Percentiles rank a stretch among this genome's conserved stretches.
phyloP scores from a whole-genome alignment of 2,888 invertebrate genomes.

The Tinea pellionella region DNA sequence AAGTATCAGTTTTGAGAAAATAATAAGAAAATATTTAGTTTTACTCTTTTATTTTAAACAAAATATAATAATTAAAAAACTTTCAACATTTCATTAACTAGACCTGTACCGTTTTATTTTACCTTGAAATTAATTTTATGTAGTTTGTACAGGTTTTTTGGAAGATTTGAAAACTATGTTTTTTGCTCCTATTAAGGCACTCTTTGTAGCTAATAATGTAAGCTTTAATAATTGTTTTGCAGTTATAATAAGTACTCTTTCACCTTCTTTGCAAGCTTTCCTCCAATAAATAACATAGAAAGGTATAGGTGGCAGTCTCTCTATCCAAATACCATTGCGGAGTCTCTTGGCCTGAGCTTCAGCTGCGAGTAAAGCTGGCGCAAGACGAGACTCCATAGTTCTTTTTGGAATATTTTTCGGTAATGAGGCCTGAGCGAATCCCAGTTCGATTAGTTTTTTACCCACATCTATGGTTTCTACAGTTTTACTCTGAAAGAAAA shows the following conservation, averaged over 20 bases:
- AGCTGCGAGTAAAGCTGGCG: conserved; percentile 44
- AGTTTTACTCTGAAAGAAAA: conserved; percentile 47
- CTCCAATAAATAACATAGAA: conserved; percentile 47
- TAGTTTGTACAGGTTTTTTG: conserved; percentile 46
- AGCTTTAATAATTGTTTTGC: conserved; percentile 28
- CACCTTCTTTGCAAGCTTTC: conserved; percentile 35
- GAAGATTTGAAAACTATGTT: conserved; percentile 38
- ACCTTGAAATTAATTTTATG: background rate
- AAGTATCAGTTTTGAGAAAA: too few relatives aligned
- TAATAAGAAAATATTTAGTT: background rate
- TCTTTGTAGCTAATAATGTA: conserved; percentile 28
- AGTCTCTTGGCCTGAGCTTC: conserved; percentile 47
- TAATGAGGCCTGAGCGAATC: conserved; percentile 52
- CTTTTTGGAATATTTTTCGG: conserved; percentile 42
- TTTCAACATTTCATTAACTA: background rate
- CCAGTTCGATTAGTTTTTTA: conserved; percentile 56
- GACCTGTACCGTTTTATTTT: background rate
- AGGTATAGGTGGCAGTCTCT: conserved; percentile 51
- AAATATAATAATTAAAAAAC: background rate
- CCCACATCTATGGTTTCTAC: conserved; percentile 53
- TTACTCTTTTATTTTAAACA: background rate
- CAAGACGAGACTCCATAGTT: conserved; percentile 47
- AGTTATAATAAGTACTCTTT: conserved; percentile 28
- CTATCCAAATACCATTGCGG: conserved; percentile 58
- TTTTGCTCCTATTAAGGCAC: conserved; percentile 40